Evolutionary conservation across 1,140 invertebrate genomes (phyloP).

Genomic region (Brachystomella parvula): DNA sequence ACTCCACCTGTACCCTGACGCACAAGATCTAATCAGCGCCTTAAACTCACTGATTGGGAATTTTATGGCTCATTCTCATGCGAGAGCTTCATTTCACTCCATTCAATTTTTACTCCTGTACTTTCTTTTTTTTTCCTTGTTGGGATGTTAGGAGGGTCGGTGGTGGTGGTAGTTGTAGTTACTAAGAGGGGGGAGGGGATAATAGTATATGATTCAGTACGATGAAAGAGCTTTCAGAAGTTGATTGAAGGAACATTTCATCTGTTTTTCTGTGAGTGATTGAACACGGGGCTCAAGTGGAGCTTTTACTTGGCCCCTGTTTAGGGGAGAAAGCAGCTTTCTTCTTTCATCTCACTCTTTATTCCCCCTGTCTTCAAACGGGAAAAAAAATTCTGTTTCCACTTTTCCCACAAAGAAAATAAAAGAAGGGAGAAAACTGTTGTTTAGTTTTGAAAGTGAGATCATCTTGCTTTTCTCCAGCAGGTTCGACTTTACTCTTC

Average conservation of each 20-base stretch:
- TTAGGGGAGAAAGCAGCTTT: neutral
- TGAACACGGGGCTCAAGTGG: slow-evolving; percentile 9
- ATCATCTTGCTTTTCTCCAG: neutral
- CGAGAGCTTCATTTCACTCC: neutral
- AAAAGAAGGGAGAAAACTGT: neutral
- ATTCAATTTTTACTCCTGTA: too few relatives aligned
- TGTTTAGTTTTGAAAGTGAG: neutral
- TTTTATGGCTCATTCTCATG: neutral
- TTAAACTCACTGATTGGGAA: neutral
- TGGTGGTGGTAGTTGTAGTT: too few relatives aligned
- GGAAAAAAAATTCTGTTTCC: neutral
- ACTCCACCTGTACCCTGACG: neutral
- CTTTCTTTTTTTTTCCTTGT: too few relatives aligned
- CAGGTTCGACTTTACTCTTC: neutral
- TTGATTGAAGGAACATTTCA: slow-evolving; percentile 12
- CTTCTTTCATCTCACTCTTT: neutral
- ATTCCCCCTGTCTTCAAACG: neutral
- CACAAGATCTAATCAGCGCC: neutral
- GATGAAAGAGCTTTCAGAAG: neutral
- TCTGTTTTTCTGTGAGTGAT: slow-evolving; percentile 4
- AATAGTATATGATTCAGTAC: slow-evolving; percentile 4
- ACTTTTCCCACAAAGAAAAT: too few relatives aligned
- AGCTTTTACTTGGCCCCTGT: neutral
- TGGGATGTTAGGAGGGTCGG: too few relatives aligned
- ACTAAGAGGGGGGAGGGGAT: slow-evolving; percentile 1